A percentile compares a stretch with the other conserved stretches of the same genome.
Evolutionary conservation across 2,797 vertebrate genomes (phyloP).

Genomic region (Moxostoma hubbsi): DNA sequence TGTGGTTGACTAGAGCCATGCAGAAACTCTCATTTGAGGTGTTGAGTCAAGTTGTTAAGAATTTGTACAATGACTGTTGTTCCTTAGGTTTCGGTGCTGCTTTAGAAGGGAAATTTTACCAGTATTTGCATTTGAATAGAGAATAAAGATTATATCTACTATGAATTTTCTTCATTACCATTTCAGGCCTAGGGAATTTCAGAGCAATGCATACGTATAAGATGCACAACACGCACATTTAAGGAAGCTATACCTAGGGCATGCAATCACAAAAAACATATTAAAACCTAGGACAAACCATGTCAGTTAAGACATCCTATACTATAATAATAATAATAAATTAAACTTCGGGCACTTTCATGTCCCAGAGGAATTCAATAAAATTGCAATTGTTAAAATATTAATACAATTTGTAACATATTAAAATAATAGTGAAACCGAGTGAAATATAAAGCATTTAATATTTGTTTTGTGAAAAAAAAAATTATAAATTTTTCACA

Average conservation of each 20-base stretch:
- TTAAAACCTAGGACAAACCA: not conserved
- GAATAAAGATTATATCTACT: conserved; percentile 16
- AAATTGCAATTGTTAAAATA: too few species aligned
- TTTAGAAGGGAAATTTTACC: not conserved
- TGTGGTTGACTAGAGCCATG: not conserved
- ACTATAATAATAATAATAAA: too few species aligned
- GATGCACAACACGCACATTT: not conserved
- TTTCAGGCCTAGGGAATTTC: not conserved
- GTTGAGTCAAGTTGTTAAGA: not conserved
- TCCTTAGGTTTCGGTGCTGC: conserved; percentile 42
- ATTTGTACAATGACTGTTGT: conserved; percentile 17
- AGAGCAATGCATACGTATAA: not conserved
- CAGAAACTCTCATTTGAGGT: conserved; percentile 29
- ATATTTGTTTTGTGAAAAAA: too few species aligned
- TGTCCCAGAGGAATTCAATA: too few species aligned
- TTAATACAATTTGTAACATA: too few species aligned
- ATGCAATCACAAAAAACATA: not conserved
- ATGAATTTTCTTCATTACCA: conserved; percentile 37
- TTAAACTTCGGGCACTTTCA: too few species aligned
- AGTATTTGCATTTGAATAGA: conserved; percentile 6
- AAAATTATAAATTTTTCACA: too few species aligned
- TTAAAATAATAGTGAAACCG: too few species aligned
- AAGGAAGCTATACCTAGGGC: not conserved
- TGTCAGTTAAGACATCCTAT: not conserved
- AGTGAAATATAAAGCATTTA: too few species aligned